Conservation (phyloP, 2,888 invertebrate species). For the Dasysyrphus albostriatus region DNA sequence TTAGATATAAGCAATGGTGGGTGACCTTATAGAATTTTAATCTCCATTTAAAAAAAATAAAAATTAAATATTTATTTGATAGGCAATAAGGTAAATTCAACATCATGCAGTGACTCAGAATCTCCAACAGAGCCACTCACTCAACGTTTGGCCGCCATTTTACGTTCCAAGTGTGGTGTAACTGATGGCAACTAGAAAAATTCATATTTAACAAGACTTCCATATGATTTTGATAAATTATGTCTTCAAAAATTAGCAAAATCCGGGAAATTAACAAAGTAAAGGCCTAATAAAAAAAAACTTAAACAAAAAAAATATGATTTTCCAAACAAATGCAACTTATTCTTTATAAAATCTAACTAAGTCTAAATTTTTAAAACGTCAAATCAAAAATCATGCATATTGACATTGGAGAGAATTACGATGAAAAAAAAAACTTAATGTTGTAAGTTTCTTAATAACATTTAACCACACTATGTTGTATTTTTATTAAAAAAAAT, state of each 20-base stretch:
- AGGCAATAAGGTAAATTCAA: conserved; percentile 82
- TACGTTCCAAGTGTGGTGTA: conserved; percentile 83
- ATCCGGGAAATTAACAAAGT: conserved; percentile 50
- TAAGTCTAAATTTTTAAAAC: conserved; percentile 34
- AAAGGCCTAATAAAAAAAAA: conserved; percentile 58
- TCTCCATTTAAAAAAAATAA: not conserved
- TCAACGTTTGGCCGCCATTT: conserved; percentile 83
- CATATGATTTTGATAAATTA: conserved; percentile 14
- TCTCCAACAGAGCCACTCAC: conserved; percentile 83
- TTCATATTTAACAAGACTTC: conserved; percentile 20
- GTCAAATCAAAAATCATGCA: conserved; percentile 23
- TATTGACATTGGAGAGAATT: conserved; percentile 45
- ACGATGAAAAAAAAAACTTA: conserved; percentile 32
- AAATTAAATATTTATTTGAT: conserved; percentile 1
- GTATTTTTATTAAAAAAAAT: conserved; percentile 53
- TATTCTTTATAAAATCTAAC: not conserved
- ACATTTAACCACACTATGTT: conserved; percentile 55
- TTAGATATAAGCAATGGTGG: conserved; percentile 83
- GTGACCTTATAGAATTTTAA: conserved; percentile 47
- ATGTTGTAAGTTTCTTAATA: conserved; percentile 54
- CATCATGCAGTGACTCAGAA: conserved; percentile 84
- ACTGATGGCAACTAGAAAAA: conserved; percentile 51
- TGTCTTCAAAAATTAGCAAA: conserved; percentile 21
- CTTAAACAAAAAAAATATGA: no score
- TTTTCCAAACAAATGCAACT: not conserved